These are phyloP conservation scores for Morone chrysops DNA, from an alignment of 2,113 vertebrate genomes.

Conservation along the genomic window DNA sequence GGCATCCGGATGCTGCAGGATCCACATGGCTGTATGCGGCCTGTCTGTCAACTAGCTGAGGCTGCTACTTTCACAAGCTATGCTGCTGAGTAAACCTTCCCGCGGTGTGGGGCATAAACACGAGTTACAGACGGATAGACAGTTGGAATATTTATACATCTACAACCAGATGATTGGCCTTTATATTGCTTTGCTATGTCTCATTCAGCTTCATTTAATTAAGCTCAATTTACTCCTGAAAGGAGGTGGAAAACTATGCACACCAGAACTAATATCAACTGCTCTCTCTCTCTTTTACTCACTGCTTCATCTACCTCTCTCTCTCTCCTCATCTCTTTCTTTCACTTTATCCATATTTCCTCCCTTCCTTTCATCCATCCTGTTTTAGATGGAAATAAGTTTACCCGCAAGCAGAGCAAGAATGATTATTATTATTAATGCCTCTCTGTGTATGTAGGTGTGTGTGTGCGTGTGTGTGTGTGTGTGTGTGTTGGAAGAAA, in stretches of 20 bases:
- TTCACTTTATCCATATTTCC: conserved; percentile 15
- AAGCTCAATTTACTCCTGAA: neutral
- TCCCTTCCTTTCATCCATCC: conserved; percentile 24
- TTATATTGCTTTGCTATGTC: conserved; percentile 5
- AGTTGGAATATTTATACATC: neutral
- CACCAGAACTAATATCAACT: neutral
- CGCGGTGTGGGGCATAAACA: neutral
- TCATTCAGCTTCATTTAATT: conserved; percentile 28
- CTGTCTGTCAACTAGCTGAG: conserved; percentile 1
- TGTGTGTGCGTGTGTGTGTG: neutral
- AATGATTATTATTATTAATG: conserved; percentile 49
- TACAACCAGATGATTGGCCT: neutral
- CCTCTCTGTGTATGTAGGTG: neutral
- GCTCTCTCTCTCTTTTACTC: neutral
- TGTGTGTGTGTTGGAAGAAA: conserved; percentile 8
- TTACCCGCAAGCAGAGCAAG: conserved; percentile 40
- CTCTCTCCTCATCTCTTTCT: neutral
- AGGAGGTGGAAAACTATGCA: neutral
- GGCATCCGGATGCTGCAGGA: conserved; percentile 6
- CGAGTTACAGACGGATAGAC: neutral
- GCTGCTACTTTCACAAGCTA: conserved; percentile 2
- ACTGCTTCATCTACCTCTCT: conserved; percentile 2
- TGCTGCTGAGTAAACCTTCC: neutral
- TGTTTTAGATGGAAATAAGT: conserved; percentile 51
- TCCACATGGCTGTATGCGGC: neutral